Percentiles rank a stretch among this genome's conserved stretches.
phyloP scores from a whole-genome alignment of 1,140 invertebrate species.

The Nasonia giraulti region DNA sequence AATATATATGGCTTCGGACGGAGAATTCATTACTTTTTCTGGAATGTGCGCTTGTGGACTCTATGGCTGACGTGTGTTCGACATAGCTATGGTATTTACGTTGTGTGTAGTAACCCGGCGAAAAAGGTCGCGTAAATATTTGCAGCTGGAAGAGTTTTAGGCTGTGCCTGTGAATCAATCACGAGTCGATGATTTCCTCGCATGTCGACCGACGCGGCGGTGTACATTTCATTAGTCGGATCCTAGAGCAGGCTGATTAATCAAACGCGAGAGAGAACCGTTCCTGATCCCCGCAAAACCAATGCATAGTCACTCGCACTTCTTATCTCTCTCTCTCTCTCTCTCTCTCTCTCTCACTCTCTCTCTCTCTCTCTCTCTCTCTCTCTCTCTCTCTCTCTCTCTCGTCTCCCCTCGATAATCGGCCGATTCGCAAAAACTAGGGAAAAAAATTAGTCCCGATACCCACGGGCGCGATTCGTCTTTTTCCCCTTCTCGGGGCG shows the following conservation, averaged over 20 bases:
- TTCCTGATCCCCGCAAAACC: too few species aligned
- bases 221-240: too few species aligned
- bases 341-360: not conserved
- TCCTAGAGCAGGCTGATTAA: too few species aligned
- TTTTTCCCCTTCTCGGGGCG: not conserved
- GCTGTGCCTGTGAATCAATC: too few species aligned
- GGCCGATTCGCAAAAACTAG: not conserved
- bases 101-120: not conserved
- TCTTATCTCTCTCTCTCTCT: not conserved
- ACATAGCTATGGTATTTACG: not conserved
- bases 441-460: not conserved
- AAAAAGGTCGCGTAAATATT: not conserved
- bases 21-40: slow-evolving; percentile 32
- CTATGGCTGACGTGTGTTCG: not conserved
- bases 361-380: not conserved
- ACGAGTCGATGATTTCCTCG: too few species aligned
- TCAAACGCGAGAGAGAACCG: too few species aligned
- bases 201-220: too few species aligned
- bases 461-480: slow-evolving; percentile 4
- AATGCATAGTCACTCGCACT: too few species aligned
- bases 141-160: too few species aligned
- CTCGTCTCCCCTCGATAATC: not conserved
- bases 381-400: not conserved
- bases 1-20: slow-evolving; percentile 20
- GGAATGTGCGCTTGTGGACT: too few species aligned